phyloP scores from a whole-genome alignment of 2,113 vertebrate genomes.

The Amazona vittata region DNA sequence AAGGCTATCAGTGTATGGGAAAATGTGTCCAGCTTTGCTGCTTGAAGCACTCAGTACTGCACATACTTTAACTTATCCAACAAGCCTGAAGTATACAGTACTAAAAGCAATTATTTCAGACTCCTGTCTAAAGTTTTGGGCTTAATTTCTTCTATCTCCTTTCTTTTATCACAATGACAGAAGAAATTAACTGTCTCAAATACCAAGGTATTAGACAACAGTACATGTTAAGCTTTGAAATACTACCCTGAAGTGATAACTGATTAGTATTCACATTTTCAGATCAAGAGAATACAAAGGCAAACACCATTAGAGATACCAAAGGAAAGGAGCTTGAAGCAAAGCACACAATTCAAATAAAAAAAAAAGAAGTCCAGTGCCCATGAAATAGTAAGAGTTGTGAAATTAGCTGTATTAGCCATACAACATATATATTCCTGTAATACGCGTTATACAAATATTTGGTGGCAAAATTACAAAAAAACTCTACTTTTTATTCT shows the following conservation, averaged over 20 bases:
- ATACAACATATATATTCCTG: background rate
- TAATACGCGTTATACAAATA: background rate
- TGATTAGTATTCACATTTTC: background rate
- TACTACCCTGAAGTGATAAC: background rate
- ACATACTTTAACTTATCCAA: background rate
- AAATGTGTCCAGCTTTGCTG: accelerated
- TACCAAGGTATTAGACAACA: background rate
- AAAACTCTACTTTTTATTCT: background rate
- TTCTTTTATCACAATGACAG: background rate
- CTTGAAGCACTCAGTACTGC: background rate
- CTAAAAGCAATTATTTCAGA: background rate
- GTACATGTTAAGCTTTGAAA: background rate
- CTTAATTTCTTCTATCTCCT: background rate
- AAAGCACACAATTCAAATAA: background rate
- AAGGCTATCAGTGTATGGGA: background rate
- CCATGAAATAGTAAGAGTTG: background rate
- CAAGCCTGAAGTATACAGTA: background rate
- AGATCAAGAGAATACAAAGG: background rate
- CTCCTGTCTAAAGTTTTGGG: background rate
- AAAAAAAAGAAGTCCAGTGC: background rate
- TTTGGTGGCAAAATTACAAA: background rate
- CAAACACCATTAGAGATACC: background rate
- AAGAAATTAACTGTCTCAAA: background rate
- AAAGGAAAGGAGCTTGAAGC: background rate
- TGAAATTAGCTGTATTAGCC: background rate